phyloP scores from a whole-genome alignment of 1,140 invertebrate genomes.

The Aphaenogaster floridana region DNA sequence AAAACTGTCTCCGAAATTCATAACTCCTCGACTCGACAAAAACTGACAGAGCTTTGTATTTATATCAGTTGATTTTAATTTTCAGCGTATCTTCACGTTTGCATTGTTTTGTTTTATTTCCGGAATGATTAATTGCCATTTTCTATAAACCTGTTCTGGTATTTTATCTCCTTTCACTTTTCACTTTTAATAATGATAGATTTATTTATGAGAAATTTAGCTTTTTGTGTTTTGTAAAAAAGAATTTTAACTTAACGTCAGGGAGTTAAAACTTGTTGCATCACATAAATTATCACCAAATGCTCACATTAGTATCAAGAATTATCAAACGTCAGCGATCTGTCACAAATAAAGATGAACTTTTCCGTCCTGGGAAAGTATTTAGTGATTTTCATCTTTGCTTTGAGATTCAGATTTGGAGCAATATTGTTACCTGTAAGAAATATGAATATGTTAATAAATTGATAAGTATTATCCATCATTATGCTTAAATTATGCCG shows the following conservation, averaged over 20 bases:
- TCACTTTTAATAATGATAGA: slow-evolving; percentile 15
- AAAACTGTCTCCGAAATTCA: neutral
- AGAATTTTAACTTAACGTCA: slow-evolving; percentile 7
- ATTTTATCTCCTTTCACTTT: neutral
- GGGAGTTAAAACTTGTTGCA: neutral
- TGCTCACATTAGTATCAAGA: slow-evolving; percentile 32
- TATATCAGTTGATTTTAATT: neutral
- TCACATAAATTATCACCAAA: slow-evolving; percentile 22
- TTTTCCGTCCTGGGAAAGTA: neutral
- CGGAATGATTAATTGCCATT: neutral
- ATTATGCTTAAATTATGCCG: neutral
- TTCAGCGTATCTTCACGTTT: neutral
- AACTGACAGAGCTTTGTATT: neutral
- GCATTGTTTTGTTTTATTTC: slow-evolving; percentile 2
- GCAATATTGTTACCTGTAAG: slow-evolving; percentile 34
- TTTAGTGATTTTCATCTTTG: slow-evolving; percentile 19
- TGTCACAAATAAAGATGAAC: slow-evolving; percentile 7
- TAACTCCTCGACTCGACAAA: neutral
- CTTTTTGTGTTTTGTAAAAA: neutral
- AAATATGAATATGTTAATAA: neutral
- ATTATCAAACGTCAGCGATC: neutral
- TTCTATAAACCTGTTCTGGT: neutral
- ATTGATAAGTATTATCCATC: slow-evolving; percentile 2
- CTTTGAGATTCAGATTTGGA: slow-evolving; percentile 5
- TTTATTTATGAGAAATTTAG: slow-evolving; percentile 42